Base-by-base conservation (phyloP, 1,140 invertebrate species). In the Trichonephila clavata region DNA sequence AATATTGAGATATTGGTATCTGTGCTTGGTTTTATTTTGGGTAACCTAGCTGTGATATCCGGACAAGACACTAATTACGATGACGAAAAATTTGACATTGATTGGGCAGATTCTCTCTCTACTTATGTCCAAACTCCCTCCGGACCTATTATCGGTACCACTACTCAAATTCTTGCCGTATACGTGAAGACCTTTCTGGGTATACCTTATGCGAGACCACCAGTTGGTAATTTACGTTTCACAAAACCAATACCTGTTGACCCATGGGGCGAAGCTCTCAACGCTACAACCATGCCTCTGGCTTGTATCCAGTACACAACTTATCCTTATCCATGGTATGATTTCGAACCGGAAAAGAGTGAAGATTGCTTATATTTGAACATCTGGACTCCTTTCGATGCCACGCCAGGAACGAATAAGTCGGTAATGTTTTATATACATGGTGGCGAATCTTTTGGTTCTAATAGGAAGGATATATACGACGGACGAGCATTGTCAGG, bases 281-380 rank as follows among this genome's bases (percentile, higher is more conserved):
- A n/a, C 65, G 63, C 39, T 50, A 27, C 1, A 77, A 20, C 13
- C 39, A 80, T 60, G 8, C 50, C 59, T 32, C 24, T 21, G 2
- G 20, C 83, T n/a, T 68, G 80, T 21, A 18, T 20, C 21, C 43
- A 84, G 65, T 63, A 61, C 14, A n/a, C 63, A 80, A 20, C 83
- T 91, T 61, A 88, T 87, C 39, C 86, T 63, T 21, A 59, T 93
- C 71, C 87, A 43, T 39, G 93, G 87, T 27, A 90, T 94, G 61
- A 93, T 94, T 4, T 95, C 94, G 95, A 24, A 7, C n/a, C 81
- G 14, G 20, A 43, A 16, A 50, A 83, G 24, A 93, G 61, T 21
- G 95, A 95, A 91, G 95, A 95, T 89, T 95, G 95, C 84, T 92
- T 95, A 4, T 94, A 94, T 65, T 71, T 95, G 21, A 95, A 95